Evolutionary conservation across 2,113 vertebrate species (phyloP).

Genomic region (Poeciliopsis occidentalis): DNA sequence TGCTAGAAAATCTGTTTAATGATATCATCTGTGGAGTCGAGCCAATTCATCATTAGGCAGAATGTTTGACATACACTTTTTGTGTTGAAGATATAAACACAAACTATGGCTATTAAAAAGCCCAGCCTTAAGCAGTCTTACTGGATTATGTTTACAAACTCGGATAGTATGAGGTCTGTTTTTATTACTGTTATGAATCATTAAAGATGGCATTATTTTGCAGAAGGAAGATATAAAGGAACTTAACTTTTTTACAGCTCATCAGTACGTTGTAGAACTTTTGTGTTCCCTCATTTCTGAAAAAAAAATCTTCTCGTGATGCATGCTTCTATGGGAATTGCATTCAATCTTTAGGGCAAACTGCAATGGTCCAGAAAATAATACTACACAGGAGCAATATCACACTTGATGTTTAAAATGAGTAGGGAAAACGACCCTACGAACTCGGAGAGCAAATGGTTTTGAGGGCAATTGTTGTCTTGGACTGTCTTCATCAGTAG

Average conservation of each 20-base stretch:
- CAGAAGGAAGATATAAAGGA: neutral
- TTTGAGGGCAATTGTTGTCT: neutral
- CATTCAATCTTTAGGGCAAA: neutral
- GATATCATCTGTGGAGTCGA: conserved; percentile 19
- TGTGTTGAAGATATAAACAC: conserved; percentile 1
- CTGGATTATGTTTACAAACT: conserved; percentile 6
- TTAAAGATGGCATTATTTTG: neutral
- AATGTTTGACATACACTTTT: conserved; percentile 4
- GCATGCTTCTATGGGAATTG: too few relatives aligned
- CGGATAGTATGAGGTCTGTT: neutral
- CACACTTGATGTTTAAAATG: neutral
- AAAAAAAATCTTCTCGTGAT: too few relatives aligned
- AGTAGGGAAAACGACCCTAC: too few relatives aligned
- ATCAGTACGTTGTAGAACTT: too few relatives aligned
- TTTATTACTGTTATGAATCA: conserved; percentile 11
- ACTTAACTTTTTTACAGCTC: neutral
- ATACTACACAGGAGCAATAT: neutral
- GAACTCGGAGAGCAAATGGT: neutral
- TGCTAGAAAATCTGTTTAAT: conserved; percentile 45
- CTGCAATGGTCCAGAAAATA: neutral
- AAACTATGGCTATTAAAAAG: neutral
- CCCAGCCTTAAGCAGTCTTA: conserved; percentile 1
- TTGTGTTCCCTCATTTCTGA: too few relatives aligned
- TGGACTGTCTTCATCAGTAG: neutral
- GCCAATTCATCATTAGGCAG: conserved; percentile 7